Conservation (phyloP, 1,140 invertebrate species). For the Araneus ventricosus region DNA sequence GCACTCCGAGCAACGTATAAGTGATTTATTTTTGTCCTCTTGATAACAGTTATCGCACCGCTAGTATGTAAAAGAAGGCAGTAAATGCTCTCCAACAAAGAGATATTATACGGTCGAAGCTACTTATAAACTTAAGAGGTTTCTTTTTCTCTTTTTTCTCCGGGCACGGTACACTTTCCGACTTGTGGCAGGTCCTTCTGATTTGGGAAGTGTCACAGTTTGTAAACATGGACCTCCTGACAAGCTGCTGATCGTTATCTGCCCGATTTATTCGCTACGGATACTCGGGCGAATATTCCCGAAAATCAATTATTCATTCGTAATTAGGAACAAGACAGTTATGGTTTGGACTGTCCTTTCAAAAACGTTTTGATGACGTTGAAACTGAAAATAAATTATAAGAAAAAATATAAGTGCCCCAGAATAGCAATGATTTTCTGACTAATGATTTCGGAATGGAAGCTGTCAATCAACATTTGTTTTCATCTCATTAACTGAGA, state of each 20-base stretch:
- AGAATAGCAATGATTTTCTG: background rate
- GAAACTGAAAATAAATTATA: background rate
- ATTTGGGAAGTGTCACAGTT: background rate
- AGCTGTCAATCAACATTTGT: constrained; percentile 1
- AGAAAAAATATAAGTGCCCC: background rate
- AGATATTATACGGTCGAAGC: background rate
- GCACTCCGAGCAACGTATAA: constrained; percentile 66
- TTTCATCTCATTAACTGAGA: background rate
- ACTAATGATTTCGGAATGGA: background rate
- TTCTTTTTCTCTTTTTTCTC: background rate
- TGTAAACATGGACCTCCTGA: background rate
- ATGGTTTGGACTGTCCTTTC: background rate
- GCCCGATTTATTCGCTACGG: background rate
- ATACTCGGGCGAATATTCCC: background rate
- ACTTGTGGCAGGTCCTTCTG: background rate
- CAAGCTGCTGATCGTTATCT: constrained; percentile 7
- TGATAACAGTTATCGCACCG: constrained; percentile 44
- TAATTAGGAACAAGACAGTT: constrained; percentile 36
- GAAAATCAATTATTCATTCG: constrained; percentile 39
- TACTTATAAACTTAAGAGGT: constrained; percentile 24
- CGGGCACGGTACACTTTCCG: background rate
- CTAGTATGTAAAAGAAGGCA: constrained; percentile 43
- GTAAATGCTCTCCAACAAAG: constrained; percentile 43
- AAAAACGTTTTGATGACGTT: background rate
- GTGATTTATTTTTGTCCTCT: constrained; percentile 67